Evolutionary conservation across 2,888 invertebrate genomes (phyloP).

Genomic region (Gisinianus flammeolus): DNA sequence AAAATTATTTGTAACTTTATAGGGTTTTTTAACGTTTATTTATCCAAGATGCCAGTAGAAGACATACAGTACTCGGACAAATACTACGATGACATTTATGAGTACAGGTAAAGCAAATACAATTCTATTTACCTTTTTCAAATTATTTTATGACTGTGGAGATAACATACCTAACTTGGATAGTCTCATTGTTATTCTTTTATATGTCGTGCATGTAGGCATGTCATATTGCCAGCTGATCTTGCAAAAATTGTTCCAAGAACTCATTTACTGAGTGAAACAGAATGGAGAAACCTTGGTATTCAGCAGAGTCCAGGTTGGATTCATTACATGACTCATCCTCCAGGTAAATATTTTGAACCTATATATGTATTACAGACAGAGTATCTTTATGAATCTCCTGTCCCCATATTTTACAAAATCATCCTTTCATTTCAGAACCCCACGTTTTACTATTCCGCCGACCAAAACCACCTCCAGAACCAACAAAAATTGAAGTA

Average conservation of each 20-base stretch:
- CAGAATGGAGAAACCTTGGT: conserved; percentile 92
- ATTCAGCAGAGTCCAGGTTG: conserved; percentile 92
- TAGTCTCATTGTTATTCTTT: background rate
- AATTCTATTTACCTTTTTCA: conserved; percentile 6
- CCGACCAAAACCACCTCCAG: conserved; percentile 63
- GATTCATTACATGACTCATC: conserved; percentile 90
- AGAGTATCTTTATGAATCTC: background rate
- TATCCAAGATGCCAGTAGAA: conserved; percentile 63
- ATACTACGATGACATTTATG: conserved; percentile 83
- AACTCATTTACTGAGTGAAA: conserved; percentile 89
- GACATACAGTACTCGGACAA: conserved; percentile 93
- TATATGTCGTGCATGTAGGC: too few species aligned
- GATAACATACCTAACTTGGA: background rate
- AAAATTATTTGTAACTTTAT: too few species aligned
- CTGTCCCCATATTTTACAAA: background rate
- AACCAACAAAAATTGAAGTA: background rate
- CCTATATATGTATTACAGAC: background rate
- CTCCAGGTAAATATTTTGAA: conserved; percentile 67
- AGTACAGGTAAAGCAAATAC: conserved; percentile 74
- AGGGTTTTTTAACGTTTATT: too few species aligned
- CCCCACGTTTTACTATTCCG: conserved; percentile 86
- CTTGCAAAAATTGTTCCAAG: conserved; percentile 84
- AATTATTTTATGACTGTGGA: background rate
- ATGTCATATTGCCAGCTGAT: conserved; percentile 87
- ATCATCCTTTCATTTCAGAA: conserved; percentile 65